Evolutionary conservation across 2,888 invertebrate species (phyloP).

Genomic region (Temnothorax ravouxi): DNA sequence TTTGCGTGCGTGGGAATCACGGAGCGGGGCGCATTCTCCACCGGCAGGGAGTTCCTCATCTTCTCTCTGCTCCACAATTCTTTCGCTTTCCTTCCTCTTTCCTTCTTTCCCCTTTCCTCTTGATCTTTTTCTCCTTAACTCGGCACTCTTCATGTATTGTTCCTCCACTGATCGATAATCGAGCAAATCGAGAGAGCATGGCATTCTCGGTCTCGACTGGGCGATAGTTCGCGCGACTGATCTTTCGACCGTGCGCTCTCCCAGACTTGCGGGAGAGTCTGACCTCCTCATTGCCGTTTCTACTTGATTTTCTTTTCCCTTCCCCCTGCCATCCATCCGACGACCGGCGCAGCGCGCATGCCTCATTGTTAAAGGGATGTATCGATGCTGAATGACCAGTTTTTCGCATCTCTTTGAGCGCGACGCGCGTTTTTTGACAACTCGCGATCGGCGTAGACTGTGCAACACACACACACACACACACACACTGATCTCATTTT

Average conservation of each 20-base stretch:
- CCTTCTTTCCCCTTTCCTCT: conserved; percentile 39
- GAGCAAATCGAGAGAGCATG: not conserved
- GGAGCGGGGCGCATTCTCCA: conserved; percentile 43
- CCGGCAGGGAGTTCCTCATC: conserved; percentile 27
- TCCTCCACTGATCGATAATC: not conserved
- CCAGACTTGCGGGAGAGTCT: not conserved
- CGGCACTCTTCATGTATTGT: not conserved
- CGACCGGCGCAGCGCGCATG: conserved; percentile 51
- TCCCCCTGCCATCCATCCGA: conserved; percentile 38
- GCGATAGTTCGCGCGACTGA: not conserved
- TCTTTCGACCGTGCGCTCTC: conserved; percentile 5
- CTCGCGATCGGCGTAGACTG: not conserved
- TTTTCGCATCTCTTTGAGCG: conserved; percentile 10
- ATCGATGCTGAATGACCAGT: conserved; percentile 3
- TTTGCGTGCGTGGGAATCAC: conserved; percentile 63
- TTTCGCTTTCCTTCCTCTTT: not conserved
- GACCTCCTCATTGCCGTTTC: conserved; percentile 8
- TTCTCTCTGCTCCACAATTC: not conserved
- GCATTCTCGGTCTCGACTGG: not conserved
- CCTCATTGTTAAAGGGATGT: conserved; percentile 55
- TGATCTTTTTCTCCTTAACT: conserved; percentile 12
- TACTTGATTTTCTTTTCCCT: not conserved
- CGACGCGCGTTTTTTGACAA: not conserved
- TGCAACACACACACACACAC: not conserved
- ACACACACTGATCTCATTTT: conserved; percentile 14